A percentile compares a stretch with the other conserved stretches of the same genome.
Evolutionary conservation across 2,888 invertebrate genomes (phyloP).

Genomic region (Athripsodes cinereus): DNA sequence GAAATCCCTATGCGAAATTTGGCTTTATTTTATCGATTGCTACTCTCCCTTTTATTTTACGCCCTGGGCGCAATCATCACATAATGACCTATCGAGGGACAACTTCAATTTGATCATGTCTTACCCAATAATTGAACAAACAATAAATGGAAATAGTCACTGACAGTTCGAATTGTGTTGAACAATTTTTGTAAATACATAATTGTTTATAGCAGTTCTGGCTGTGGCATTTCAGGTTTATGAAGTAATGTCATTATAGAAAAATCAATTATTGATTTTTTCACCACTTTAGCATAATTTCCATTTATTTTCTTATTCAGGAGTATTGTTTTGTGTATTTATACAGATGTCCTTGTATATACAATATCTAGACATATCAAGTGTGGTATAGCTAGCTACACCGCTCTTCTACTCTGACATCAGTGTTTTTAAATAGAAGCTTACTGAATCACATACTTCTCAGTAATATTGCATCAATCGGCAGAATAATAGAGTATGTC

Average conservation of each 20-base stretch:
- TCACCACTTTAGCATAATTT: neutral
- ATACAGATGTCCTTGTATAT: slow-evolving; percentile 1
- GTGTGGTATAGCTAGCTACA: neutral
- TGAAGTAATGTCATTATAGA: too few relatives aligned
- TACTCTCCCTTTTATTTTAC: slow-evolving; percentile 14
- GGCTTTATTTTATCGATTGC: slow-evolving; percentile 17
- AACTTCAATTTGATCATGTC: neutral
- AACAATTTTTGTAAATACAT: neutral
- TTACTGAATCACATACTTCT: slow-evolving; percentile 16
- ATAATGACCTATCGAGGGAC: slow-evolving; percentile 9
- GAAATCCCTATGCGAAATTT: slow-evolving; percentile 13
- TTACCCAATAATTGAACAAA: neutral
- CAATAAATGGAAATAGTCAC: neutral
- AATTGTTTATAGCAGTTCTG: neutral
- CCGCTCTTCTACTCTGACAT: slow-evolving; percentile 14
- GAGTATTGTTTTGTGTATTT: slow-evolving; percentile 2
- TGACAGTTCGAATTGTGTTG: slow-evolving; percentile 5
- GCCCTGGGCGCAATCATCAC: slow-evolving; percentile 12
- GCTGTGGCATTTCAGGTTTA: neutral
- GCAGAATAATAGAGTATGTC: neutral
- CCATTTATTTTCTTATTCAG: neutral
- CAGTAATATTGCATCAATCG: slow-evolving; percentile 10
- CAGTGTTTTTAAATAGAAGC: slow-evolving; percentile 24
- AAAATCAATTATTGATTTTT: slow-evolving; percentile 11
- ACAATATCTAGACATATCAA: neutral